phyloP scores from a whole-genome alignment of 2,113 vertebrate species.

The Neogale vison region DNA sequence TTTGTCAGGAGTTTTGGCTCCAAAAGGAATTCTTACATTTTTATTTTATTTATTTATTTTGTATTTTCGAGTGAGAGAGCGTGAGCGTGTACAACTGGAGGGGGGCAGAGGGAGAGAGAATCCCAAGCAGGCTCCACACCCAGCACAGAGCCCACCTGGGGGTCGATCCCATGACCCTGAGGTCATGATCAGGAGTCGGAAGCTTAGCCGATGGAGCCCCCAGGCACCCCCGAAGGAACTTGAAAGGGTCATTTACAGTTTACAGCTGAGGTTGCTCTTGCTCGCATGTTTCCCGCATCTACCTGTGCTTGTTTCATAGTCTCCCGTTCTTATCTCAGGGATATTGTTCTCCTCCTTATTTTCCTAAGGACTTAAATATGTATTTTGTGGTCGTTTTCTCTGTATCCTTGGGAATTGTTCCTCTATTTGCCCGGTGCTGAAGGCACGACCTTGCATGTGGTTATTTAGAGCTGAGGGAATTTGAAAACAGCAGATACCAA shows the following conservation, averaged over 20 bases:
- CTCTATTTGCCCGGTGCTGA: not conserved
- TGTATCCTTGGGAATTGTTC: not conserved
- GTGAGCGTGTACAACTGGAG: rapidly evolving
- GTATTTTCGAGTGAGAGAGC: not conserved
- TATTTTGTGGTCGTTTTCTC: not conserved
- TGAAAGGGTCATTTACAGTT: not conserved
- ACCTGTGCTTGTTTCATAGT: not conserved
- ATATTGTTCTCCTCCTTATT: not conserved
- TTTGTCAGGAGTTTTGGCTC: not conserved
- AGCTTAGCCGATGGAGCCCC: not conserved
- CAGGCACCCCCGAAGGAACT: not conserved
- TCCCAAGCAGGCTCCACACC: not conserved
- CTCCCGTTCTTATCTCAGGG: not conserved
- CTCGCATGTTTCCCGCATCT: not conserved
- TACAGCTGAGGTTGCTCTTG: not conserved
- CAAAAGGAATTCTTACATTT: not conserved
- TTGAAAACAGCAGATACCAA: not conserved
- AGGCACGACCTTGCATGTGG: not conserved
- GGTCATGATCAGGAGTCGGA: not conserved
- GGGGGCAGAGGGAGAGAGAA: not conserved
- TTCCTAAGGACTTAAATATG: not conserved
- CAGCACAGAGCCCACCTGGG: not conserved
- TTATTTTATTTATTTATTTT: not conserved
- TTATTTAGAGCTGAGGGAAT: not conserved
- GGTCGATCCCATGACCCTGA: not conserved